Percentiles rank a stretch among this genome's conserved stretches.
Evolutionary conservation across 1,140 invertebrate genomes (phyloP).

Genomic region (Cyclina sinensis): DNA sequence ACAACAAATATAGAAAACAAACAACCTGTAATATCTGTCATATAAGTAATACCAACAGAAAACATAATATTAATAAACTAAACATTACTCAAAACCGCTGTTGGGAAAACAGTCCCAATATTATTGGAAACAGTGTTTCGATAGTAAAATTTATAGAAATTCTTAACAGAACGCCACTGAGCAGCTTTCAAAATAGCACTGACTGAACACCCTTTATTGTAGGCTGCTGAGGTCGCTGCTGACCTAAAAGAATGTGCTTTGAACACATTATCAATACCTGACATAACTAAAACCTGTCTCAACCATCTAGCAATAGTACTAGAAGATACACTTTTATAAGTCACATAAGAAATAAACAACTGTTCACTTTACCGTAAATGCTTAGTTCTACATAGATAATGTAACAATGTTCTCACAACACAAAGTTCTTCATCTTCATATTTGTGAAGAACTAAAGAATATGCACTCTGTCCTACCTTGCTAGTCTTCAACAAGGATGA

Average conservation of each 20-base stretch:
- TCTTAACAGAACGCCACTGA: slow-evolving; percentile 38
- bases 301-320: slow-evolving; percentile 47
- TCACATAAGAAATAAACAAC: slow-evolving; percentile 44
- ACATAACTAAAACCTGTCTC: background rate
- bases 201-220: background rate
- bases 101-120: background rate
- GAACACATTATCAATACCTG: slow-evolving; percentile 30
- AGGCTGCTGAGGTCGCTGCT: slow-evolving; percentile 4
- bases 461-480: too few relatives aligned
- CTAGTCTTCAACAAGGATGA: too few relatives aligned
- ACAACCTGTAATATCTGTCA: background rate
- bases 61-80: background rate
- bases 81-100: background rate
- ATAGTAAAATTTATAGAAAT: background rate
- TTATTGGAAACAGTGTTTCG: background rate
- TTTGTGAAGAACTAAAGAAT: slow-evolving; percentile 26
- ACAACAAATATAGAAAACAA: too few relatives aligned
- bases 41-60: too few relatives aligned
- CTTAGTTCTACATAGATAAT: slow-evolving; percentile 13
- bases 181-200: too few relatives aligned
- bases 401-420: slow-evolving; percentile 34
- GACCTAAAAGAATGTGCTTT: too few relatives aligned
- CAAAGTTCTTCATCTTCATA: slow-evolving; percentile 6
- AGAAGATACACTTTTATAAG: slow-evolving; percentile 40
- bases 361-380: background rate